Percentiles rank a stretch among this genome's conserved stretches.
Evolutionary conservation across 2,888 invertebrate species (phyloP).

Genomic region (Drosophila leonis): DNA sequence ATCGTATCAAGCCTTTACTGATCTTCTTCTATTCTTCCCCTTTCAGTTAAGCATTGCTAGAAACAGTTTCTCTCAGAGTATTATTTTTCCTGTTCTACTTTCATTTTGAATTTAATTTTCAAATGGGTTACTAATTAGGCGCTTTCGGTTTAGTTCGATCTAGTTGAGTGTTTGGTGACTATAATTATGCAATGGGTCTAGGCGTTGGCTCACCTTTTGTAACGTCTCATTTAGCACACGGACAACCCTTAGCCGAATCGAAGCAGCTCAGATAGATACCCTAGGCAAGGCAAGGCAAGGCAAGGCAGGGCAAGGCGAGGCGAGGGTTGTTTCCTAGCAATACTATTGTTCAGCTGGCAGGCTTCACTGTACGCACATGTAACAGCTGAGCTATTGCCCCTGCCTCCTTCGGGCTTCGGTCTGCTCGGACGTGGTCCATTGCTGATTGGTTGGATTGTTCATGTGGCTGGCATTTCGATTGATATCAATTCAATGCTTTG

Average conservation of each 20-base stretch:
- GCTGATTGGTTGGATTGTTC: slow-evolving; percentile 35
- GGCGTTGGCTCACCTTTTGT: slow-evolving; percentile 30
- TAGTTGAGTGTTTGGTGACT: slow-evolving; percentile 15
- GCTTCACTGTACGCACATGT: slow-evolving; percentile 41
- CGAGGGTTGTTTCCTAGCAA: slow-evolving; percentile 43
- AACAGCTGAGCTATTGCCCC: slow-evolving; percentile 34
- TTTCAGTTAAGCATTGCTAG: neutral
- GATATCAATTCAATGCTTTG: slow-evolving; percentile 44
- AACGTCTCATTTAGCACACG: slow-evolving; percentile 33
- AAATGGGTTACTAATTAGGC: slow-evolving; percentile 3
- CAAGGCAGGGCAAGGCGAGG: neutral
- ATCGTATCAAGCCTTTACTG: neutral
- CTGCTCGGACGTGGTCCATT: slow-evolving; percentile 29
- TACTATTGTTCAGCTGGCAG: slow-evolving; percentile 19
- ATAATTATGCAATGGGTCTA: slow-evolving; percentile 33
- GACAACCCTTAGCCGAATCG: slow-evolving; percentile 41
- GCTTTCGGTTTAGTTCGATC: neutral
- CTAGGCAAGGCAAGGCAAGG: neutral
- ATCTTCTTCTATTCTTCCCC: neutral
- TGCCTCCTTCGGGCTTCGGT: neutral
- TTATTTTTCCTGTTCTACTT: neutral
- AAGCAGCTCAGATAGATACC: neutral
- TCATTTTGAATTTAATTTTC: neutral
- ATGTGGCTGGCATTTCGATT: slow-evolving; percentile 36
- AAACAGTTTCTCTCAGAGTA: neutral